Base-by-base conservation (phyloP, 2,888 invertebrate species). In the Mesorhabditis sp. region DNA sequence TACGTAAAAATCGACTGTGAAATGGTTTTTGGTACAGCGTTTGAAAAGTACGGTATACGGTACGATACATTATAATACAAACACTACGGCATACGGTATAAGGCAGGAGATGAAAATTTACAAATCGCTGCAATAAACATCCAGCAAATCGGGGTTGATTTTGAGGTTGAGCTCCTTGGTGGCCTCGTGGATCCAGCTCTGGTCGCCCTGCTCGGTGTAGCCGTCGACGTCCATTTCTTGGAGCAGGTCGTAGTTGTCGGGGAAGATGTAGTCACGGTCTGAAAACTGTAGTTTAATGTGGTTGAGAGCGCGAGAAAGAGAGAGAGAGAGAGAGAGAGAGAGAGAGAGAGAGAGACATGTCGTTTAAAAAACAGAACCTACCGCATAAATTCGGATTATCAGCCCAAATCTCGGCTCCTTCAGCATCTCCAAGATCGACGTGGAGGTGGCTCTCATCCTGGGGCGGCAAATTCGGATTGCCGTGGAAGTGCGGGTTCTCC, bases 191-290 rank as follows among this genome's bases (percentile, higher is more conserved):
- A n/a, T 50, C 58, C 58, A 50, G 58, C n/a, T 10, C 7, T 50
- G 58, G 58, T 50, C 10, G 7, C n/a, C 58, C 7, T 10, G 10
- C 10, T 10, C 10, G 58, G n/a, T 50, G n/a, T 50, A 50, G n/a
- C 58, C 7, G 58, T 50, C 58, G n/a, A 50, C 58, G 58, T 50
- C 58, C 58, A 50, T 50, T n/a, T 50, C 58, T 50, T 50, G 58
- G 58, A 50, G 58, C 7, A 50, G 58, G n/a, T 50, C 58, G 58
- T 13, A 50, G n/a, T 50, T 50, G 58, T 50, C 58, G 10, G 58
- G 58, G 58, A 50, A 50, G 10, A 50, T n/a, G 58, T 50, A 50
- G 58, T 50, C 58, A n/a, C 58, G 58, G n/a, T 50, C 58, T 50
- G 58, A n/a, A 28, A 28, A 28, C 2, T 28, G 28, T 28, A 28